Conservation (phyloP, 2,113 vertebrate genomes). For the Heterochromis multidens region DNA sequence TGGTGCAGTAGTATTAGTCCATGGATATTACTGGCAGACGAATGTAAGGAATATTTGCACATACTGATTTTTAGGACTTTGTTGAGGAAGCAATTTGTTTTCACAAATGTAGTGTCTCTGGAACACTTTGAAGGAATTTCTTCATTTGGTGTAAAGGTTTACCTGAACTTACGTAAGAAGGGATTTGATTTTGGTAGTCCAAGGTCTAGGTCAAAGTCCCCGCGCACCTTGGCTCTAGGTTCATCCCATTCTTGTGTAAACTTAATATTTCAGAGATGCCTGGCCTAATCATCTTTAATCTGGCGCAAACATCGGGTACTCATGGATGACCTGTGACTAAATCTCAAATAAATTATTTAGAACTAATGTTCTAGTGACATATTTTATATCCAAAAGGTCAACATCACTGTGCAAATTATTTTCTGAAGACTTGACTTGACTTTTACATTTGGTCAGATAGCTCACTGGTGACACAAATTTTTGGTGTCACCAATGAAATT, state of each 20-base stretch:
- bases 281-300: neutral
- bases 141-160: neutral
- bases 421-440: neutral
- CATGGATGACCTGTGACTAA: neutral
- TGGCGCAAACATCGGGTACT: neutral
- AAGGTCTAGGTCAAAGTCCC: neutral
- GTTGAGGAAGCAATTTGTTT: too few species aligned
- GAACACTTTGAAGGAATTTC: too few species aligned
- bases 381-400: neutral
- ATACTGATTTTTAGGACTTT: too few species aligned
- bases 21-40: too few species aligned
- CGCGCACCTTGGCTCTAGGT: neutral
- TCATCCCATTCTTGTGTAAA: neutral
- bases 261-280: fast-evolving
- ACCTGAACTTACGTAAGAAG: neutral
- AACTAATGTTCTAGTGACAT: neutral
- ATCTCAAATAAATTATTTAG: neutral
- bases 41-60: too few species aligned
- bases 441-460: neutral
- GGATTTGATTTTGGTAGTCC: neutral
- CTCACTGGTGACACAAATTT: too few species aligned
- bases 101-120: too few species aligned
- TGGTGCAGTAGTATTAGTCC: too few species aligned
- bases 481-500: too few species aligned
- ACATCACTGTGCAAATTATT: neutral